Evolutionary conservation across 2,113 vertebrate species (phyloP).

Genomic region (Phalacrocorax aristotelis): DNA sequence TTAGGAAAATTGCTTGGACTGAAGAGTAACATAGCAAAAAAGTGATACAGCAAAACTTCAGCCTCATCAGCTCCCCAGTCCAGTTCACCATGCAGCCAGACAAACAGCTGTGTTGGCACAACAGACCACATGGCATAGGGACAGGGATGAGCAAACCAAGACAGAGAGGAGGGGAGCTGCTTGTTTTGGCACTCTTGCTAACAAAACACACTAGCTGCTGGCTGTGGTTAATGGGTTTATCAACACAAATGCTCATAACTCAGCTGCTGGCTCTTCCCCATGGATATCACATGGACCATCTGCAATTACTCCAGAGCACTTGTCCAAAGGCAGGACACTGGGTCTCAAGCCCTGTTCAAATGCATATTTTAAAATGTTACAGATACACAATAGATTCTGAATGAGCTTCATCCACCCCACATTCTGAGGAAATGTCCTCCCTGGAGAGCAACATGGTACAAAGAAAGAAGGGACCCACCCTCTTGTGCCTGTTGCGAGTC

Average conservation of each 20-base stretch:
- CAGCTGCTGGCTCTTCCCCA: neutral
- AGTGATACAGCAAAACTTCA: neutral
- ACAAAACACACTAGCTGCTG: neutral
- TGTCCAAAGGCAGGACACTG: neutral
- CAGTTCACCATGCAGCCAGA: neutral
- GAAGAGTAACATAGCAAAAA: neutral
- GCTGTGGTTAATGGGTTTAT: neutral
- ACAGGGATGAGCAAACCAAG: neutral
- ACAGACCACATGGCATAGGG: neutral
- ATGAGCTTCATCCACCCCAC: neutral
- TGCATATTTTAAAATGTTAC: neutral
- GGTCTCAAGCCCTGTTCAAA: neutral
- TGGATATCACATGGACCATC: neutral
- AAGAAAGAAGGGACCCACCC: neutral
- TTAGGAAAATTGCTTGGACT: neutral
- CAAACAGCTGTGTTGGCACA: neutral
- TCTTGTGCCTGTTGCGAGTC: neutral
- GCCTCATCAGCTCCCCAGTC: neutral
- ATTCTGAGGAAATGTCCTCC: neutral
- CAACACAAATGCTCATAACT: neutral
- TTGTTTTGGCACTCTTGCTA: neutral
- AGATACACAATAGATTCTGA: neutral
- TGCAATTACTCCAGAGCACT: neutral
- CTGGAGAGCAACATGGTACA: neutral
- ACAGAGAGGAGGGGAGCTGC: neutral